Evolutionary conservation across 2,797 vertebrate species (phyloP).

Genomic region (Merluccius polli): DNA sequence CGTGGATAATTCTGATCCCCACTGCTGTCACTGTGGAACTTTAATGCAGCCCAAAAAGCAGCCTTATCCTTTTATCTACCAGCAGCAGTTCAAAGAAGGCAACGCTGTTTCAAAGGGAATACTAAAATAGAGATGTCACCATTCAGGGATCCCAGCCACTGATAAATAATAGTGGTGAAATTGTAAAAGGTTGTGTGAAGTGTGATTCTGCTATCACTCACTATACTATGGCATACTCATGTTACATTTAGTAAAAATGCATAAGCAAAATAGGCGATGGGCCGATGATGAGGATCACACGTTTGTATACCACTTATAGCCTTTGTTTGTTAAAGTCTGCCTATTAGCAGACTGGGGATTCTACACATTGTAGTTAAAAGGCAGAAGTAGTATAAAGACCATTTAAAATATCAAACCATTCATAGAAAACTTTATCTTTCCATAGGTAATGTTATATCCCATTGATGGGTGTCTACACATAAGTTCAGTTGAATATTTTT

Average conservation of each 20-base stretch:
- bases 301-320: no score
- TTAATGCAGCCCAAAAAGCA: slow-evolving; percentile 30
- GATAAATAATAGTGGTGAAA: slow-evolving; percentile 26
- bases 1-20: slow-evolving; percentile 43
- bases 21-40: slow-evolving; percentile 27
- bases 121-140: slow-evolving; percentile 54
- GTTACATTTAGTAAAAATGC: background rate
- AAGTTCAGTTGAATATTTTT: background rate
- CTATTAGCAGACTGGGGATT: background rate
- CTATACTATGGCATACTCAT: background rate
- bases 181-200: slow-evolving; percentile 29
- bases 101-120: slow-evolving; percentile 33
- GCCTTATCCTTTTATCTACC: slow-evolving; percentile 46
- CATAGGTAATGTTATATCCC: no score
- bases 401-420: background rate
- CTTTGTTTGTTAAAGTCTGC: no score
- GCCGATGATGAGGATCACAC: background rate
- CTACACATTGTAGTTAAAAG: background rate
- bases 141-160: slow-evolving; percentile 18
- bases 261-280: background rate
- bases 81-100: slow-evolving; percentile 58
- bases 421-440: background rate
- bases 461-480: background rate
- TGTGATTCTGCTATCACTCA: no score
- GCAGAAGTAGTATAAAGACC: background rate